Base-by-base conservation (phyloP, 2,113 vertebrate genomes). In the Prunella fulvescens region DNA sequence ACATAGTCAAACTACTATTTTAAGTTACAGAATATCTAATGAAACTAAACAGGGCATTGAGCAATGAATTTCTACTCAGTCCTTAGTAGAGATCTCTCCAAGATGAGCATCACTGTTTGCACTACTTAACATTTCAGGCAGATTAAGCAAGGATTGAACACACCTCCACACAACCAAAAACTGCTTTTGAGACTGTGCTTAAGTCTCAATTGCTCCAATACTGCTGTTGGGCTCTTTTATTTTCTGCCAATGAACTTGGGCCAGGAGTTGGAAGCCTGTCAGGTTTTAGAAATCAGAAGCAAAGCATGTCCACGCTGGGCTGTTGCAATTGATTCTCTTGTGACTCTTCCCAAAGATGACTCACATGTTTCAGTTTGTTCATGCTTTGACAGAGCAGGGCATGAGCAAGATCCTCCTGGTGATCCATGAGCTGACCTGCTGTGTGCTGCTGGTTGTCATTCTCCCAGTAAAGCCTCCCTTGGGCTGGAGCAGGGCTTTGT, bases 281-380 rank as follows among this genome's bases (percentile, higher is more conserved):
- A 31, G 40, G 31, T 69, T 82, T 76, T 18, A 56, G 20, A 37
- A 16, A 64, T 31, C 29, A 47, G 64, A 67, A 88, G 12, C 28
- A 67, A 95, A 87, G 14, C 7, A 1, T 9, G 26, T 23, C 40
- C 40, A 65, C 0, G 0, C 8, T 29, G 44, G 31, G 35, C 24
- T 60, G 31, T 3, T 72, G 48, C 31, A 79, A 17, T 12, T 48
- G 57, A 23, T 81, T 89, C 37, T 76, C 33, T 31, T 60, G 40
- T 71, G 77, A 40, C 23, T 81, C 1, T 44, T 56, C 31, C 83
- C 47, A 42, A 84, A 89, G 48, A 82, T 89, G 70, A 67, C 77
- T 93, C 89, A 73, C 54, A 54, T 4, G 0, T 78, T 78, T 86
- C 47, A 33, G 11, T 54, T 91, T 70, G 77, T 35, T 47, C 56